phyloP scores from a whole-genome alignment of 2,113 vertebrate species.

The Mixornis gularis region DNA sequence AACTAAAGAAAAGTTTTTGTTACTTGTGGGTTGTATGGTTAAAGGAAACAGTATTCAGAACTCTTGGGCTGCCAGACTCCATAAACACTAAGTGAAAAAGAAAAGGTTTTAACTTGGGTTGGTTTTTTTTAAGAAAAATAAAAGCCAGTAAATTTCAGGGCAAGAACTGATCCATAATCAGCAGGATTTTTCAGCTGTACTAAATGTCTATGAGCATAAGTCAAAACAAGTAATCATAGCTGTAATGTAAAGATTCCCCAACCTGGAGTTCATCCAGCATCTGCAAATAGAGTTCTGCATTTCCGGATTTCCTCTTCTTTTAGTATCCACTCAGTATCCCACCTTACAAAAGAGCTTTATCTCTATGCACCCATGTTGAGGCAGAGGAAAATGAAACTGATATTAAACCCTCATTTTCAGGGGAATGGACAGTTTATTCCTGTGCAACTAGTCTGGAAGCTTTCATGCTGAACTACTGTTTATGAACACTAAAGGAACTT shows the following conservation, averaged over 20 bases:
- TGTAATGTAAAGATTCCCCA: neutral
- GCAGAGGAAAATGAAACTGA: neutral
- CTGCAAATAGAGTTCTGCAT: neutral
- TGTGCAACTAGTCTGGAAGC: neutral
- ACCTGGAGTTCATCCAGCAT: neutral
- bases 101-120: neutral
- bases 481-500: constrained; percentile 60
- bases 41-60: neutral
- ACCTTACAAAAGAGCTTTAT: neutral
- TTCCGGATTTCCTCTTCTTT: neutral
- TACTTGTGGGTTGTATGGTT: neutral
- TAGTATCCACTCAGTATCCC: neutral
- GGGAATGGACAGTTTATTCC: neutral
- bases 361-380: neutral
- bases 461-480: constrained; percentile 40
- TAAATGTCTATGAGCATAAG: neutral
- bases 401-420: neutral
- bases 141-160: neutral
- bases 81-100: neutral
- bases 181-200: neutral
- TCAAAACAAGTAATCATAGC: neutral
- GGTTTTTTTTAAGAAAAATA: neutral
- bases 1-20: neutral
- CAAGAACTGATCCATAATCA: neutral
- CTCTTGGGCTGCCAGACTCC: neutral